Conservation (phyloP, 2,888 invertebrate species). For the Saturnia pavonia region DNA sequence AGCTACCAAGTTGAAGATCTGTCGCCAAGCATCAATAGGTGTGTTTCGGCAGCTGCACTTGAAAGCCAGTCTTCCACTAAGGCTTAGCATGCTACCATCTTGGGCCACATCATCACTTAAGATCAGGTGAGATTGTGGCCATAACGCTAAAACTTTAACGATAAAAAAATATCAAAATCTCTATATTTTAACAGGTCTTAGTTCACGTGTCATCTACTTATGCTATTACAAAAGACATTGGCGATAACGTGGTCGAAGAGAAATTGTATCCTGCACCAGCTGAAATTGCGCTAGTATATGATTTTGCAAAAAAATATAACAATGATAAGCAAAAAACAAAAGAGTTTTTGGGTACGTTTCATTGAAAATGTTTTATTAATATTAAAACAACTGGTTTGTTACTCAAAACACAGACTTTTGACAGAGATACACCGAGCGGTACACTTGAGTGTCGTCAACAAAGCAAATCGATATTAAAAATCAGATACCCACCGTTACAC, state of each 20-base stretch:
- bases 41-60: no score
- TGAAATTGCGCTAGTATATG: neutral
- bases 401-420: neutral
- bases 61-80: no score
- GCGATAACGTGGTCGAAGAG: neutral
- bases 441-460: no score
- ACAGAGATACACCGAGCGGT: neutral
- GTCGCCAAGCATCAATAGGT: no score
- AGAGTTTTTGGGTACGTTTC: neutral
- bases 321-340: neutral
- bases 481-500: no score
- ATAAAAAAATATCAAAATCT: no score
- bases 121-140: no score
- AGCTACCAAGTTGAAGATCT: no score
- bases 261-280: constrained; percentile 1
- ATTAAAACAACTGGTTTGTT: neutral
- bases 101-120: no score
- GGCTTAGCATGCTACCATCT: no score
- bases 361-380: neutral
- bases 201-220: neutral
- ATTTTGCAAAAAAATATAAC: constrained; percentile 9
- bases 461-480: no score
- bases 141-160: no score
- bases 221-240: neutral
- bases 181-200: neutral